These are phyloP conservation scores for Spodoptera exigua DNA, from an alignment of 2,888 invertebrate genomes.

Conservation along the genomic window DNA sequence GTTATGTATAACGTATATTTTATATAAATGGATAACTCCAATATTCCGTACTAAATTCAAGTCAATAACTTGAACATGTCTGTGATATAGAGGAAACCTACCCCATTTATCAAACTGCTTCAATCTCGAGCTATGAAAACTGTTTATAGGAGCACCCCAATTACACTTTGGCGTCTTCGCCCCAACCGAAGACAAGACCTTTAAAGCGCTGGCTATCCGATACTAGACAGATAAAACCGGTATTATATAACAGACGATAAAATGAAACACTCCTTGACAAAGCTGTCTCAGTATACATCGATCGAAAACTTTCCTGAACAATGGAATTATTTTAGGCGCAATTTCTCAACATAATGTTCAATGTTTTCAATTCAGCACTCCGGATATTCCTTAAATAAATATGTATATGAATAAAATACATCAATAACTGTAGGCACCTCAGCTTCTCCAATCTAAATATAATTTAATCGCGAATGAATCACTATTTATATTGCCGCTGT, in stretches of 20 bases:
- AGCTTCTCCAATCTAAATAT: constrained; percentile 68
- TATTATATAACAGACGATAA: constrained; percentile 10
- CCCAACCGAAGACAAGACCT: constrained; percentile 32
- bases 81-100: constrained; percentile 2
- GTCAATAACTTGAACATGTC: constrained; percentile 2
- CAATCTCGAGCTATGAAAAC: constrained; percentile 16
- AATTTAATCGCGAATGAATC: constrained; percentile 71
- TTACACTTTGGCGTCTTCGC: constrained; percentile 28
- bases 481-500: constrained; percentile 62
- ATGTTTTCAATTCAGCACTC: constrained; percentile 47
- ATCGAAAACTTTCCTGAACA: constrained; percentile 30
- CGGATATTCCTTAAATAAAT: constrained; percentile 63
- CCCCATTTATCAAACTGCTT: constrained; percentile 21
- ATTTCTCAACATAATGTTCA: constrained; percentile 36
- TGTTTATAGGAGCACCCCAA: constrained; percentile 29
- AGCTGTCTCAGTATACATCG: constrained; percentile 2
- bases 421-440: constrained; percentile 54
- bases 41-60: too few relatives aligned
- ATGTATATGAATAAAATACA: constrained; percentile 50
- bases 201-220: constrained; percentile 31
- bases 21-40: too few relatives aligned
- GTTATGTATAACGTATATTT: too few relatives aligned
- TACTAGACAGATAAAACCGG: constrained; percentile 13
- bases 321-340: constrained; percentile 33
- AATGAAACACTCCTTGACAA: constrained; percentile 1